Evolutionary conservation across 2,797 vertebrate species (phyloP), one percentile per base, ranked within the genome.

Genomic region (Notoglanidium macrostoma): DNA sequence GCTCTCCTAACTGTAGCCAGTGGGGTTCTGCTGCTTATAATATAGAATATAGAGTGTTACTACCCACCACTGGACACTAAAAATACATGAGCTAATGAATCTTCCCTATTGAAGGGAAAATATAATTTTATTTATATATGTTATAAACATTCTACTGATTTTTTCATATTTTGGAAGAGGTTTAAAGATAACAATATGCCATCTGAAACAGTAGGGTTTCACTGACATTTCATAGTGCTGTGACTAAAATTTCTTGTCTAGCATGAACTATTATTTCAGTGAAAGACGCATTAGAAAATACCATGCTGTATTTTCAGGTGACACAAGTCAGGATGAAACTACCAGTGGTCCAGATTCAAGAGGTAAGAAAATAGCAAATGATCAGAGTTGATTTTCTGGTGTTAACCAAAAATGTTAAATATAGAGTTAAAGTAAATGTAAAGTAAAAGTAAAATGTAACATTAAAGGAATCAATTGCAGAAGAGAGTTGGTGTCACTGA

Each of bases 251-350:
- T 0, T 49, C 6, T 46, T 29, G 14, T 51, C 3, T 29, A 83
- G 40, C 29, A 79, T 1, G 40, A 57, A 6, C 17, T 79, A 5
- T 23, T 59, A 40, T 78, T 55, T 78, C 29, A 78, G 51, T 55
- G 17, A 78, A 57, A 78, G 23, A 23, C 49, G 59, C 59, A 19
- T 29, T 26, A 29, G 40, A 82, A 49, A n/a, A 72, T 51, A 57
- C 23, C 8, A 4, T 12, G 49, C 8, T 23, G 49, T 49, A 7
- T 26, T 90, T 88, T 76, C 40, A 90, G 89, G 55, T 61, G 89
- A 91, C 54, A 73, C 81, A 59, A 88, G 85, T 14, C n/a, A 77
- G 35, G 89, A 91, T 68, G 89, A 90, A 63, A 70, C 87, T n/a
- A 88, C 89, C 59, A 88, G 63, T 23, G 67, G 46, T 35, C 87